Conservation (phyloP, 2,113 vertebrate genomes). For the Zapornia atra region DNA sequence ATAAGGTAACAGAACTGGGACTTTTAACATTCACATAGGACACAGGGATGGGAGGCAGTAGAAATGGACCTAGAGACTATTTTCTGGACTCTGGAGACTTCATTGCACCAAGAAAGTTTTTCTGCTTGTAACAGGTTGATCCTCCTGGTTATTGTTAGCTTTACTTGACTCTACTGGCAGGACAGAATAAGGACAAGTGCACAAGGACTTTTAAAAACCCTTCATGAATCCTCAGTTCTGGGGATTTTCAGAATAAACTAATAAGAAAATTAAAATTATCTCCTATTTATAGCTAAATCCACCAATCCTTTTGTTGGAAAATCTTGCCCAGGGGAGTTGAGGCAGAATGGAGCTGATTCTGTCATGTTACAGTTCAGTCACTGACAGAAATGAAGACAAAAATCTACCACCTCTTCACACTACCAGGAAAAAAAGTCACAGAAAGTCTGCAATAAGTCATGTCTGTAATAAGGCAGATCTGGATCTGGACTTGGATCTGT, state of each 20-base stretch:
- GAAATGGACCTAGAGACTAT: neutral
- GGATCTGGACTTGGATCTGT: neutral
- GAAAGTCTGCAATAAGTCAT: neutral
- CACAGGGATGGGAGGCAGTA: accelerated
- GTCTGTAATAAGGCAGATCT: neutral
- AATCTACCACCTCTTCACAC: neutral
- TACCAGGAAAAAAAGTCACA: neutral
- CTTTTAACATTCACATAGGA: neutral
- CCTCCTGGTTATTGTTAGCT: neutral
- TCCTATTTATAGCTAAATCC: neutral
- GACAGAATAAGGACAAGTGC: neutral
- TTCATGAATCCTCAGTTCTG: neutral
- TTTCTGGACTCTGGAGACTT: neutral
- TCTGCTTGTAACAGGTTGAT: neutral
- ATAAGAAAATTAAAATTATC: neutral
- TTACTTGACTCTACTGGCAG: neutral
- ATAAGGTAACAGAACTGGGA: neutral
- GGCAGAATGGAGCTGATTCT: neutral
- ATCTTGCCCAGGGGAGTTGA: neutral
- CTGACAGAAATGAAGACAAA: neutral
- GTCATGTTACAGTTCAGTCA: neutral
- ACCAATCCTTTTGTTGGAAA: neutral
- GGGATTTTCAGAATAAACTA: neutral
- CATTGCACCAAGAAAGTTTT: neutral
- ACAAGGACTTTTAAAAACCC: neutral